Conservation (phyloP, 2,888 invertebrate genomes). For the Prosopocoilus inquinatus region DNA sequence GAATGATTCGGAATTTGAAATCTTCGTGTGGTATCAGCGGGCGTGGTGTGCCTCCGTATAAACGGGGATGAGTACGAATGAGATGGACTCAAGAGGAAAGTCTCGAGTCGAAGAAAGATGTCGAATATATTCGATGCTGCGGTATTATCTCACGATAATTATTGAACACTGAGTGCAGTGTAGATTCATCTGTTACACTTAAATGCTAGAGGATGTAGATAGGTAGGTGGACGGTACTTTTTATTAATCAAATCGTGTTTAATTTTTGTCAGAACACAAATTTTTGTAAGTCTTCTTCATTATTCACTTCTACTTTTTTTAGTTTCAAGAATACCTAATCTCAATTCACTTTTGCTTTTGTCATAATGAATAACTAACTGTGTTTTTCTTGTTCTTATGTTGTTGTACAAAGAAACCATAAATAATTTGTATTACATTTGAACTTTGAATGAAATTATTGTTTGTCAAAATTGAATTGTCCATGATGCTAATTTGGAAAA, state of each 20-base stretch:
- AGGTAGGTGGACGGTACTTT: constrained; percentile 16
- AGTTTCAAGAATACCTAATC: too few species aligned
- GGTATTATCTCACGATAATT: constrained; percentile 30
- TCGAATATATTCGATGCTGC: constrained; percentile 19
- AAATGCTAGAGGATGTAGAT: constrained; percentile 23
- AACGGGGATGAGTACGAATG: constrained; percentile 18
- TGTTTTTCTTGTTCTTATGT: too few species aligned
- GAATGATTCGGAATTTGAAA: constrained; percentile 54
- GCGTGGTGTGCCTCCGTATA: constrained; percentile 25
- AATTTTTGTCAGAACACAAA: neutral
- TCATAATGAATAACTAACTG: too few species aligned
- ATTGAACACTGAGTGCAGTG: constrained; percentile 24
- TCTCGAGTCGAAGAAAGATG: constrained; percentile 9
- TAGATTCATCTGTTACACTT: constrained; percentile 28
- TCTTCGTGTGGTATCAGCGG: constrained; percentile 38
- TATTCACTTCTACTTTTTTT: too few species aligned
- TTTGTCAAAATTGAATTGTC: too few species aligned
- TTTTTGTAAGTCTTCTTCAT: neutral
- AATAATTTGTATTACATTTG: too few species aligned
- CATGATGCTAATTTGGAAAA: too few species aligned
- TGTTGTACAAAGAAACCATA: too few species aligned
- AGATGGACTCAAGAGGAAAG: constrained; percentile 12
- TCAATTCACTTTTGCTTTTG: too few species aligned
- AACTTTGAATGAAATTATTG: too few species aligned
- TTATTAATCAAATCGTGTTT: neutral